Evolutionary conservation across 2,888 invertebrate genomes (phyloP), one percentile per base, ranked within the genome.

Genomic region (Heliconius charithonia): DNA sequence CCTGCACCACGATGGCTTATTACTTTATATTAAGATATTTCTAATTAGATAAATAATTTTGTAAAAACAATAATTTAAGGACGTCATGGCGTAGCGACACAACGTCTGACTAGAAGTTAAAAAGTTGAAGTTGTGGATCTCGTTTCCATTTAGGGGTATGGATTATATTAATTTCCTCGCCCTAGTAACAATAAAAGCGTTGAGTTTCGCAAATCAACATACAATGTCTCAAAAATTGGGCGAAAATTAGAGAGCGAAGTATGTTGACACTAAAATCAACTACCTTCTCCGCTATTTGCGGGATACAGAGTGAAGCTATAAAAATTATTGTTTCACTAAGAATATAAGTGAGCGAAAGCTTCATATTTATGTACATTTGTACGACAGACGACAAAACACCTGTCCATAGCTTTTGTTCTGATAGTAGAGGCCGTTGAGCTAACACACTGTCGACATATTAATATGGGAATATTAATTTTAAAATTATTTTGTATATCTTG

Each of bases 281-380:
- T 3, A n/a, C 4, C n/a, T 10, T 9, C n/a, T 22, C 12, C 0
- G 59, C 59, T n/a, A 59, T 59, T 10, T 59, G 59, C 59, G 59
- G 59, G 59, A n/a, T 59, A 59, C 3, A 10, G n/a, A n/a, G 59
- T 59, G n/a, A 59, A 59, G 59, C 59, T 3, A n/a, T 51, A 51
- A 51, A 59, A n/a, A 9, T 37, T 37, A 10, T 67, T 67, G 66
- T 67, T 22, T n/a, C 4, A 69, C 16, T 25, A 27, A 45, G 7
- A 69, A 69, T 45, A 69, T 69, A 69, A 41, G 41, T 19, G 19
- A 27, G 41, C 41, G 69, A 69, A 69, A 69, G 69, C 69, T 69
- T 69, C 13, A 16, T 69, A 19, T 69, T 69, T 69, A 41, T 69
- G 41, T 69, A 69, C 25, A 41, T n/a, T 69, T 45, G 25, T 45